phyloP scores from a whole-genome alignment of 2,888 invertebrate species.

The Drosophila sordidula region DNA sequence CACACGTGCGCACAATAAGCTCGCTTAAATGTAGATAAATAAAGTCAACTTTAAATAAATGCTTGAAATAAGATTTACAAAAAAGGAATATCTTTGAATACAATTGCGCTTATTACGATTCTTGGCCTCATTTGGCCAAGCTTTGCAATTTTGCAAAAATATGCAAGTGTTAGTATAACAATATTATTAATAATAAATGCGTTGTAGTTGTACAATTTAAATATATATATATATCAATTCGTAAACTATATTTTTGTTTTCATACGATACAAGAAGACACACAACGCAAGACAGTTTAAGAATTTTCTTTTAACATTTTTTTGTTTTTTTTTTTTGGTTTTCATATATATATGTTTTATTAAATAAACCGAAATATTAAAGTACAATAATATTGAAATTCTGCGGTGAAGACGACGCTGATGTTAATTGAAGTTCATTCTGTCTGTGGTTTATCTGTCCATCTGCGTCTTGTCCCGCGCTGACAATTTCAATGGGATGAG shows the following conservation, averaged over 20 bases:
- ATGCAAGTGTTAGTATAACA: conserved; percentile 69
- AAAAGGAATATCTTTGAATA: conserved; percentile 59
- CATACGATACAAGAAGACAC: conserved; percentile 75
- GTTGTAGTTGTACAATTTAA: conserved; percentile 74
- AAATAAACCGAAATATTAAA: conserved; percentile 84
- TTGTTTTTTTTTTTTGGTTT: conserved; percentile 79
- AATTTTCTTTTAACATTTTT: conserved; percentile 62
- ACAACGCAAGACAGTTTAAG: conserved; percentile 78
- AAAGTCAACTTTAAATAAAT: conserved; percentile 64
- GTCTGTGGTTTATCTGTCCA: conserved; percentile 33
- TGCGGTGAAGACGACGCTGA: conserved; percentile 62
- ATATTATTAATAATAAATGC: conserved; percentile 64
- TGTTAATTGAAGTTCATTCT: conserved; percentile 29
- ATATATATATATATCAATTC: conserved; percentile 53
- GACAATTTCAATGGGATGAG: conserved; percentile 27
- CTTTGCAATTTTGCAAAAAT: conserved; percentile 47
- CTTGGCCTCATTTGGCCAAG: conserved; percentile 60
- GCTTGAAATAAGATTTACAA: conserved; percentile 57
- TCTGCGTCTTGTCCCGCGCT: conserved; percentile 42
- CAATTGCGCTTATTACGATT: conserved; percentile 61
- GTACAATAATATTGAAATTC: conserved; percentile 84
- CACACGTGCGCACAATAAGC: conserved; percentile 43
- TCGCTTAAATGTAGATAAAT: conserved; percentile 64
- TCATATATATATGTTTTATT: conserved; percentile 83
- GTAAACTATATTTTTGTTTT: conserved; percentile 55